Conservation (phyloP, 2,113 vertebrate genomes). For the Rattus rattus region DNA sequence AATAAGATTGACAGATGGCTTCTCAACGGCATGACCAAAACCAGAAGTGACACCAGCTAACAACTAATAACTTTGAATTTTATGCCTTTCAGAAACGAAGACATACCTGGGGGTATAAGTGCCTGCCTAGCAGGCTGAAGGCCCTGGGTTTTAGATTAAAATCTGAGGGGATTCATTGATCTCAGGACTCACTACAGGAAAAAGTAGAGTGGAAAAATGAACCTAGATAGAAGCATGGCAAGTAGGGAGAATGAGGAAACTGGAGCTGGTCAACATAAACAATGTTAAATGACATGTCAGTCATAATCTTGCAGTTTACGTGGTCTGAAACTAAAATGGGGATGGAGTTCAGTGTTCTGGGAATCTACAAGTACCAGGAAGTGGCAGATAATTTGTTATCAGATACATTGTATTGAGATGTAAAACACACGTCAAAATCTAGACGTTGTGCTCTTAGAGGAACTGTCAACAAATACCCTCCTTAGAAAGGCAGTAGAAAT, state of each 20-base stretch:
- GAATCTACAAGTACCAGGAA: neutral
- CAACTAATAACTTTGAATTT: constrained; percentile 37
- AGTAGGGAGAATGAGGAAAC: neutral
- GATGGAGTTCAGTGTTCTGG: neutral
- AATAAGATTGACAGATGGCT: constrained; percentile 15
- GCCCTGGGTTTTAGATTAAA: neutral
- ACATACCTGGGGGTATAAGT: neutral
- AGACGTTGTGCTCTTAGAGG: neutral
- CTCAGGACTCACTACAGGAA: neutral
- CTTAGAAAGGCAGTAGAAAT: constrained; percentile 28
- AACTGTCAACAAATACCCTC: neutral
- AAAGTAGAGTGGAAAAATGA: constrained; percentile 19
- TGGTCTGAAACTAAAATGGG: neutral
- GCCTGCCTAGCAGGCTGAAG: neutral
- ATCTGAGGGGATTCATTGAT: neutral
- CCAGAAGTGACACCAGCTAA: neutral
- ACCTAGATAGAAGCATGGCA: neutral
- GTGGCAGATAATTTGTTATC: neutral
- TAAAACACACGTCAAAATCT: constrained; percentile 19
- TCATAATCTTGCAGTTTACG: neutral
- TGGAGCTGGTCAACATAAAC: neutral
- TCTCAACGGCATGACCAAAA: constrained; percentile 50
- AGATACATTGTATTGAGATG: neutral
- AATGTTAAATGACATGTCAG: neutral
- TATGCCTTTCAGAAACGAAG: constrained; percentile 15